These are phyloP conservation scores for Zapus hudsonius DNA, from an alignment of 2,113 vertebrate genomes.

Conservation along the genomic window DNA sequence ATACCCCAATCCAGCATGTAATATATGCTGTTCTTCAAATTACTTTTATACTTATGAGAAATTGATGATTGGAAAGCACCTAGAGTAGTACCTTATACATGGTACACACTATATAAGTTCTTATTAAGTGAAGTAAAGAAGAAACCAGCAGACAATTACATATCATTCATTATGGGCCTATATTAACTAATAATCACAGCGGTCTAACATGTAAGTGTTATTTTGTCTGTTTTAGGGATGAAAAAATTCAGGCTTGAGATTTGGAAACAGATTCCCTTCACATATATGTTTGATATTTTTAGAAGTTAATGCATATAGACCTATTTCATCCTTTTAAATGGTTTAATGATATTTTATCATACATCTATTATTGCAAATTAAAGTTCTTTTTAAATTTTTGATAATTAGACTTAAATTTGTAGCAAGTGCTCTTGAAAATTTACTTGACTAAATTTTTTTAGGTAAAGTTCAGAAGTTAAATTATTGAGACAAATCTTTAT, in stretches of 20 bases:
- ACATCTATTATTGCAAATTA: neutral
- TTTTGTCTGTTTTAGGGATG: neutral
- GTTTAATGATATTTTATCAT: neutral
- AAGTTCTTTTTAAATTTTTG: neutral
- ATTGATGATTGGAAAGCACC: slow-evolving; percentile 20
- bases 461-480: neutral
- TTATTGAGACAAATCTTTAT: neutral
- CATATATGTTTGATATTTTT: neutral
- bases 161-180: neutral
- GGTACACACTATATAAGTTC: neutral
- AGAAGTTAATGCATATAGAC: neutral
- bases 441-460: neutral
- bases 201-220: neutral
- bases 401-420: neutral
- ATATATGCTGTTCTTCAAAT: neutral
- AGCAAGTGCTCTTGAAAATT: neutral
- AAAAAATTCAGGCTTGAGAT: neutral
- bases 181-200: neutral
- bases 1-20: neutral
- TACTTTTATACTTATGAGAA: slow-evolving; percentile 13
- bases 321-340: neutral
- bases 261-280: neutral
- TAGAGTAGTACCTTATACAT: neutral
- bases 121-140: slow-evolving; percentile 8
- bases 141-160: neutral